Evolutionary conservation across 2,797 vertebrate species (phyloP).

Genomic region (Anas bahamensis): DNA sequence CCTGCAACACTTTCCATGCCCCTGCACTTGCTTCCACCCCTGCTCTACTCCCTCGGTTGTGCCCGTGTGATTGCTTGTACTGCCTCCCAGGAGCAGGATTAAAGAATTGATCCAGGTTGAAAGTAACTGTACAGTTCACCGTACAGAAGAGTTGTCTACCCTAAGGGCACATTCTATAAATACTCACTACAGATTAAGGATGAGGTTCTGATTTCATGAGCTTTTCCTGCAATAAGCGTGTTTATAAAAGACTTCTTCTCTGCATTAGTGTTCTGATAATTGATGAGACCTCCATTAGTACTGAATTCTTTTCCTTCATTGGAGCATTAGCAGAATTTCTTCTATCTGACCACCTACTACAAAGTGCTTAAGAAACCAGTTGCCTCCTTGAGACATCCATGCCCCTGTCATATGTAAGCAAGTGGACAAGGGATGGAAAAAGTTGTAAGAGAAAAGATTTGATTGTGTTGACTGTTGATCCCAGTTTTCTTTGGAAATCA

Average conservation of each 20-base stretch:
- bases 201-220: neutral
- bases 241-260: neutral
- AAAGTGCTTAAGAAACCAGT: neutral
- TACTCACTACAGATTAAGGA: neutral
- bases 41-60: neutral
- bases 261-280: neutral
- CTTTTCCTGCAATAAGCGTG: neutral
- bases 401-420: neutral
- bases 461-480: no score
- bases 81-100: neutral
- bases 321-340: neutral
- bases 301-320: neutral
- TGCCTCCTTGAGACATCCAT: neutral
- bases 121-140: neutral
- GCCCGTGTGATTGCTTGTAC: neutral
- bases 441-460: neutral
- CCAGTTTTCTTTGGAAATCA: neutral
- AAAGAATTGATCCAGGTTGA: neutral
- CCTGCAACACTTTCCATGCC: neutral
- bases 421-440: neutral
- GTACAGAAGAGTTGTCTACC: neutral
- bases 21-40: neutral
- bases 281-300: neutral
- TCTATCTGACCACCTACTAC: neutral
- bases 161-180: neutral